Percentiles rank a stretch among this genome's conserved stretches.
Conservation (phyloP, 2,888 invertebrate species). For the Torymus texanus region DNA sequence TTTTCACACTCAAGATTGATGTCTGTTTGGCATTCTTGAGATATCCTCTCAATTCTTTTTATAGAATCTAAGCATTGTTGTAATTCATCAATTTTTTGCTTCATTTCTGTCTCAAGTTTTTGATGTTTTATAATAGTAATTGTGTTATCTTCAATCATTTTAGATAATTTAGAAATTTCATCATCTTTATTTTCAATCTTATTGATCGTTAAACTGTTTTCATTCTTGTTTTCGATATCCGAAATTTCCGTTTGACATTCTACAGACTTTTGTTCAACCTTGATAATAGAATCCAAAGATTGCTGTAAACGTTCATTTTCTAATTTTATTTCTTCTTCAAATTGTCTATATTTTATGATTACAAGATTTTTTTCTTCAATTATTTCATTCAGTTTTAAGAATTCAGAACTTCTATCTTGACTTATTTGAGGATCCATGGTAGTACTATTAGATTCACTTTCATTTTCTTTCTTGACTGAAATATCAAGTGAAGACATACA, state of each 20-base stretch:
- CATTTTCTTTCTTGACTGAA: conserved; percentile 16
- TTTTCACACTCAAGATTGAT: background rate
- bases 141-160: too few relatives aligned
- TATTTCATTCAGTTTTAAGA: conserved; percentile 41
- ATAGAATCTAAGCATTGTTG: too few relatives aligned
- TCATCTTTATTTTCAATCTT: too few relatives aligned
- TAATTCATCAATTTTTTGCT: background rate
- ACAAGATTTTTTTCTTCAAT: conserved; percentile 34
- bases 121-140: too few relatives aligned
- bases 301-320: conserved; percentile 46
- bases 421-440: background rate
- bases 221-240: background rate
- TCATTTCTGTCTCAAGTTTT: conserved; percentile 1
- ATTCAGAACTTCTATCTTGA: conserved; percentile 22
- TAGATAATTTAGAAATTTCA: too few relatives aligned
- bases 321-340: conserved; percentile 51
- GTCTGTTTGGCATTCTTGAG: conserved; percentile 28
- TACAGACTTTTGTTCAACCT: conserved; percentile 26
- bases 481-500: background rate
- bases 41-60: background rate
- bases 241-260: conserved; percentile 39
- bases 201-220: background rate
- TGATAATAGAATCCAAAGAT: conserved; percentile 18
- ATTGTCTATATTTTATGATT: conserved; percentile 42
- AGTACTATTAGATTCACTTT: background rate